phyloP scores from a whole-genome alignment of 2,797 vertebrate species.

The Danio jaintianensis region DNA sequence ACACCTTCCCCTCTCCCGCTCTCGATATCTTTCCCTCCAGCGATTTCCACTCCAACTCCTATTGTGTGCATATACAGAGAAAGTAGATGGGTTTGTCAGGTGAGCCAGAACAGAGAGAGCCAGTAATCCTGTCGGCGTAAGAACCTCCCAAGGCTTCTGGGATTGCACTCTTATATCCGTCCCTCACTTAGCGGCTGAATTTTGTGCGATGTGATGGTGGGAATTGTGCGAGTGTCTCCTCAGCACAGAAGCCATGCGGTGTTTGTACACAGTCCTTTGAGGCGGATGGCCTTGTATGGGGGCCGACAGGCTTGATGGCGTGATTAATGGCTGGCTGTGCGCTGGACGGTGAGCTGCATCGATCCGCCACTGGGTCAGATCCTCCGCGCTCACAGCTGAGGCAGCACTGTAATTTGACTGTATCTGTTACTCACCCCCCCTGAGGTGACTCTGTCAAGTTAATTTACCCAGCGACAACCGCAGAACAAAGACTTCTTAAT shows the following conservation, averaged over 20 bases:
- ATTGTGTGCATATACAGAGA: conserved; percentile 54
- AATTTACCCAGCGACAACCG: conserved; percentile 38
- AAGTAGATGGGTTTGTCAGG: conserved; percentile 44
- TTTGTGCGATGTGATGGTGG: conserved; percentile 56
- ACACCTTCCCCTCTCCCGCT: conserved; percentile 22
- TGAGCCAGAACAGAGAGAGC: conserved; percentile 47
- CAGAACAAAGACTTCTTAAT: conserved; percentile 53
- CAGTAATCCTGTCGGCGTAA: conserved; percentile 27
- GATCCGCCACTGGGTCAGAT: conserved; percentile 70
- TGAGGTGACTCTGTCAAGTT: conserved; percentile 42
- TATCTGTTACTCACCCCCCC: conserved; percentile 62
- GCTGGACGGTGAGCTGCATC: conserved; percentile 69
- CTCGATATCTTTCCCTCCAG: conserved; percentile 52
- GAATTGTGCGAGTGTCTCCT: conserved; percentile 57
- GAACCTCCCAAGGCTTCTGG: conserved; percentile 34
- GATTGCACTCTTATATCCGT: conserved; percentile 18
- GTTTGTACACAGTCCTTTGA: conserved; percentile 69
- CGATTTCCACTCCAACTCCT: conserved; percentile 55
- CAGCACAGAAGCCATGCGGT: conserved; percentile 66
- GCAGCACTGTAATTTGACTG: conserved; percentile 67
- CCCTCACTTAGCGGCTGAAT: conserved; percentile 46
- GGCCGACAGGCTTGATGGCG: conserved; percentile 69
- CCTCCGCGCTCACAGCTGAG: conserved; percentile 64
- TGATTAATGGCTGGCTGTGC: conserved; percentile 71
- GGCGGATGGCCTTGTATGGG: conserved; percentile 63